Conservation (phyloP, 2,797 vertebrate genomes). For the Loris lydekkerianus region DNA sequence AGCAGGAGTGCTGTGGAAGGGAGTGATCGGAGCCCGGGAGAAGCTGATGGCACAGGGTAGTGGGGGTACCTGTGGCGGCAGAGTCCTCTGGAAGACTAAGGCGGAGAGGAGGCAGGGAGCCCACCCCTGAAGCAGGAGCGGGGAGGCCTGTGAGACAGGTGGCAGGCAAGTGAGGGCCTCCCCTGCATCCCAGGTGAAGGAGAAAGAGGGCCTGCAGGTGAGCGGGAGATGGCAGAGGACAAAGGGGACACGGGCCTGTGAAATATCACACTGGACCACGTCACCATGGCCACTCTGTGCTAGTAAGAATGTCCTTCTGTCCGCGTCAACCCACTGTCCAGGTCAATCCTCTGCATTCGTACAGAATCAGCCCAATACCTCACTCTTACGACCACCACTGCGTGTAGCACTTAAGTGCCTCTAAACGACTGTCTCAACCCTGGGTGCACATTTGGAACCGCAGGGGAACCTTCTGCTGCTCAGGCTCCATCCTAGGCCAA, state of each 20-base stretch:
- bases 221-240: fast-evolving
- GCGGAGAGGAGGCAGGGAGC: not conserved
- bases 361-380: fast-evolving
- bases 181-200: not conserved
- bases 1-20: not conserved
- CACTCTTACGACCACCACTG: fast-evolving
- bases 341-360: fast-evolving
- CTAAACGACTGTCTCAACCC: too few relatives aligned
- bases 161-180: fast-evolving
- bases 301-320: not conserved
- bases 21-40: not conserved
- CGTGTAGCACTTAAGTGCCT: fast-evolving
- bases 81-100: not conserved
- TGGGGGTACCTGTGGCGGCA: not conserved
- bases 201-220: not conserved
- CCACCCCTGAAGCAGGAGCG: fast-evolving
- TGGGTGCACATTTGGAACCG: fast-evolving
- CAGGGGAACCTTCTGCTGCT: not conserved
- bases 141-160: too few relatives aligned
- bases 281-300: not conserved
- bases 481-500: not conserved
- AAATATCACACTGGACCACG: fast-evolving
- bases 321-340: fast-evolving
- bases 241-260: fast-evolving
- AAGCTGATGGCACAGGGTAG: not conserved